phyloP scores from a whole-genome alignment of 1,140 invertebrate genomes.

The Phenacoccus solenopsis region DNA sequence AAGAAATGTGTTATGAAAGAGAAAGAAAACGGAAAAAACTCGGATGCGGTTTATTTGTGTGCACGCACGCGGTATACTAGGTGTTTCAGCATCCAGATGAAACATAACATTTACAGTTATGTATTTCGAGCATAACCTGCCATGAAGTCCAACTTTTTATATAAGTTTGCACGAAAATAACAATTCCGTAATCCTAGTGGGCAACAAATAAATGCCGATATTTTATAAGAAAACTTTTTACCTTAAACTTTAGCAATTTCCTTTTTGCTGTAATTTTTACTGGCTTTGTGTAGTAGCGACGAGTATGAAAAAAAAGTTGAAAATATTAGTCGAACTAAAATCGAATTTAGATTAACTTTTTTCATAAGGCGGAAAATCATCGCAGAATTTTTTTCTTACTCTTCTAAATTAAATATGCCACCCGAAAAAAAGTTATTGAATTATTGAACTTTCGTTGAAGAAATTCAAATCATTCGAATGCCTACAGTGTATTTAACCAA shows the following conservation, averaged over 20 bases:
- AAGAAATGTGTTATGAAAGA: background rate
- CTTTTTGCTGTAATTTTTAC: conserved; percentile 2
- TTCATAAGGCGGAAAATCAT: background rate
- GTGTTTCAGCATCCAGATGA: background rate
- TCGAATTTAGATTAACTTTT: conserved; percentile 3
- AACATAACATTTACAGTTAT: background rate
- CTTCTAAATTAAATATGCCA: background rate
- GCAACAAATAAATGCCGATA: conserved; percentile 16
- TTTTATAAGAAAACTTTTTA: conserved; percentile 15
- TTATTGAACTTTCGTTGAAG: background rate
- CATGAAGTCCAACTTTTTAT: background rate
- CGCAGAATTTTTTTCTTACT: background rate
- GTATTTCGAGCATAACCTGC: background rate
- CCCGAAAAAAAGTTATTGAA: background rate
- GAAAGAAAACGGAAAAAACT: background rate
- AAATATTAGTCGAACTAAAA: background rate
- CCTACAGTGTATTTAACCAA: too few relatives aligned
- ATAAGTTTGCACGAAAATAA: background rate
- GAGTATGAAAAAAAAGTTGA: background rate
- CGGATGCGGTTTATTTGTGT: background rate
- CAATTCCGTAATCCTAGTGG: conserved; percentile 10
- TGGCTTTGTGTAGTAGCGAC: background rate
- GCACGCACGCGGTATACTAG: too few relatives aligned
- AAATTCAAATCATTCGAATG: too few relatives aligned
- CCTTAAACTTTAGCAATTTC: conserved; percentile 15